phyloP scores from a whole-genome alignment of 2,113 vertebrate genomes.

The Pituophis catenifer region DNA sequence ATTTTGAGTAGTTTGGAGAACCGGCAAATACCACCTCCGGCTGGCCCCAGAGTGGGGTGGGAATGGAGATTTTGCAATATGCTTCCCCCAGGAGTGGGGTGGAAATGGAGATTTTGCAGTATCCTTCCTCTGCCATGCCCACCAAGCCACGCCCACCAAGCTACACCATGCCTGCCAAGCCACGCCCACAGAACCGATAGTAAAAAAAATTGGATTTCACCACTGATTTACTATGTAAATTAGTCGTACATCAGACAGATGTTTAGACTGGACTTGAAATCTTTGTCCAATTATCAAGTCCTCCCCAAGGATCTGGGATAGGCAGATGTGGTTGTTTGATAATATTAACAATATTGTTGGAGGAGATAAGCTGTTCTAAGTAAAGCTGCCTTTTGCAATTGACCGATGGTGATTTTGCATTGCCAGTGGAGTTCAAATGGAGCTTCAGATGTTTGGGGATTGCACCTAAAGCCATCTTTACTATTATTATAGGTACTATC shows the following conservation, averaged over 20 bases:
- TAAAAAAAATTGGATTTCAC: too few relatives aligned
- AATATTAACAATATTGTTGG: not conserved
- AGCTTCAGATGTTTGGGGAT: not conserved
- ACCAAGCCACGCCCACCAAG: too few relatives aligned
- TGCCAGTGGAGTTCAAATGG: not conserved
- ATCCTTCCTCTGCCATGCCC: too few relatives aligned
- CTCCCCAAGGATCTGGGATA: not conserved
- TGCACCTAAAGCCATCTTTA: not conserved
- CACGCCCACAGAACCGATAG: too few relatives aligned
- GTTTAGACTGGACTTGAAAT: not conserved
- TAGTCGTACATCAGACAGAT: not conserved
- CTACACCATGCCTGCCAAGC: too few relatives aligned
- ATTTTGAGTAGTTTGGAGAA: too few relatives aligned
- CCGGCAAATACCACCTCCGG: too few relatives aligned
- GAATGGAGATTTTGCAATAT: too few relatives aligned
- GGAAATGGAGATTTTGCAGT: too few relatives aligned
- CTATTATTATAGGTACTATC: not conserved
- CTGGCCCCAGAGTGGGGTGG: too few relatives aligned
- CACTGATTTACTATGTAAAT: not conserved
- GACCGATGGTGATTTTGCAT: not conserved
- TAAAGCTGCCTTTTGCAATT: not conserved
- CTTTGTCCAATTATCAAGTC: not conserved
- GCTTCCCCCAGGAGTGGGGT: too few relatives aligned
- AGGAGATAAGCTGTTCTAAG: not conserved
- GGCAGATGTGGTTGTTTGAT: not conserved